Evolutionary conservation across 2,797 vertebrate genomes (phyloP), one percentile per base, ranked within the genome.

Genomic region (Chiroxiphia lanceolata): DNA sequence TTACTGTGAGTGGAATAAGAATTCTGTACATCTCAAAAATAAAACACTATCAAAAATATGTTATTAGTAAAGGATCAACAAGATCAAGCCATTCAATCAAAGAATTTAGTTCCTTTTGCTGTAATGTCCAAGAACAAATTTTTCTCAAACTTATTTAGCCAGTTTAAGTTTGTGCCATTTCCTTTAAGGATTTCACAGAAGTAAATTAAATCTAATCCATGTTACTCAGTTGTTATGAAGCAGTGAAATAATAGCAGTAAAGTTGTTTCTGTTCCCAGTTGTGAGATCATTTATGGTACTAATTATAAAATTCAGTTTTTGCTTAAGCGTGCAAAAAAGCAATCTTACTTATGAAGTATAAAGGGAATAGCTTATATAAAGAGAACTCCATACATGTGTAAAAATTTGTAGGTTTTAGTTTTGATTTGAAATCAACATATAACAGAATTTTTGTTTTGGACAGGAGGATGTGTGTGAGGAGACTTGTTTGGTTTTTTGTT

Each of bases 401-500:
- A 67, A 47, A 72, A 9, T 2, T 5, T 0, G 2, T 69, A 63
- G 20, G 25, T 21, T 64, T 89, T 60, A n/a, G 4, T 20, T 60
- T 72, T 84, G 26, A 65, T 36, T 31, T 45, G 26, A 81, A 74
- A 75, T 42, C 4, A 38, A 50, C 5, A 19, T 34, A 21, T 3
- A 67, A 25, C 13, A 38, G 11, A 8, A 3, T n/a, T 15, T 36
- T 51, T 40, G 15, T 44, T 54, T 83, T 38, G 75, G 22, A 7
- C 25, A 29, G 11, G 34, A 70, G 9, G 12, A 8, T 15, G 4
- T 23, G 6, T n/a, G 1, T 22, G 33, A 1, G 6, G 15, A 33
- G 16, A 27, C 79, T 59, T 44, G 4, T 50, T 64, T 36, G 4
- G 0, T 17, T 53, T 54, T 67, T 59, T 8, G 11, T 59, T 89